Conservation (phyloP, 2,797 vertebrate species). For the Mallotus villosus region DNA sequence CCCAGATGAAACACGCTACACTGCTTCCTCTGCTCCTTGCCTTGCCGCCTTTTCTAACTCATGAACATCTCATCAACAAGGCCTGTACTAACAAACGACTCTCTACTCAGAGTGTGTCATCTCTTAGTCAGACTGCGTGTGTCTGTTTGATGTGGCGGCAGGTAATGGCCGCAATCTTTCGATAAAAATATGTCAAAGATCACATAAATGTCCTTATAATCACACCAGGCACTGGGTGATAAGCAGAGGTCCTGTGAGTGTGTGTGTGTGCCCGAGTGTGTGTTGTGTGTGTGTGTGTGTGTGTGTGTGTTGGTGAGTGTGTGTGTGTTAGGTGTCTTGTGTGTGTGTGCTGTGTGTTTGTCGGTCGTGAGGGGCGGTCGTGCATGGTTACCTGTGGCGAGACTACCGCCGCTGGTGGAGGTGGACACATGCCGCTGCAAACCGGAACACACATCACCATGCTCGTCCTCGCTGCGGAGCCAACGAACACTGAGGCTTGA, state of each 20-base stretch:
- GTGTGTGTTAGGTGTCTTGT: no score
- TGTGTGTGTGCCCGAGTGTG: no score
- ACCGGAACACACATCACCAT: constrained; percentile 75
- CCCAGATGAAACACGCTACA: not conserved
- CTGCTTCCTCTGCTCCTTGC: no score
- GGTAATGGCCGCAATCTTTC: no score
- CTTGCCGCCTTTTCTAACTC: not conserved
- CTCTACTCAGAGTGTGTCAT: not conserved
- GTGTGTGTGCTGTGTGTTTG: constrained; percentile 49
- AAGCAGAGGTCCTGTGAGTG: no score
- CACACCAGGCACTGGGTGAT: no score
- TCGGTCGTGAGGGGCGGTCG: no score
- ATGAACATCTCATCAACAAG: not conserved
- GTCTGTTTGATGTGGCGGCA: not conserved
- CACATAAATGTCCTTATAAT: no score
- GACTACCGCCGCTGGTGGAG: constrained; percentile 81
- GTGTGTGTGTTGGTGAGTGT: not conserved
- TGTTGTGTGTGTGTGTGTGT: no score
- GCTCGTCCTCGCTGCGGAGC: constrained; percentile 76
- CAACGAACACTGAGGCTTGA: constrained; percentile 84
- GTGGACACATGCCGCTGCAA: constrained; percentile 79
- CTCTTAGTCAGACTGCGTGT: no score
- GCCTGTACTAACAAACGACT: no score
- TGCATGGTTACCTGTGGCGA: constrained; percentile 69
- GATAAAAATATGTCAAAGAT: no score